phyloP scores from a whole-genome alignment of 2,888 invertebrate genomes.

The Athalia rosae region DNA sequence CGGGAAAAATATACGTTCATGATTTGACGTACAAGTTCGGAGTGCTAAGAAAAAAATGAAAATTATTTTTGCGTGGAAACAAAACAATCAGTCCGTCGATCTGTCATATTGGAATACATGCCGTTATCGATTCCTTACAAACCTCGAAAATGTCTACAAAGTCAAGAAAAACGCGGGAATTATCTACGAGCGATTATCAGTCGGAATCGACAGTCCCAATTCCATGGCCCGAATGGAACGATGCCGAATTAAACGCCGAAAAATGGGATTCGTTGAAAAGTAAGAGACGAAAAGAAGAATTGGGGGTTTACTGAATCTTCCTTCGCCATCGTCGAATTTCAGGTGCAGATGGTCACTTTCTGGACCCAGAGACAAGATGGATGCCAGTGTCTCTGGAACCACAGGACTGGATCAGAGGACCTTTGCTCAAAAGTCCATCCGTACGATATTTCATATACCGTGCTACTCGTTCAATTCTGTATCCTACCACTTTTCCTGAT shows the following conservation, averaged over 20 bases:
- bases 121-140: not conserved
- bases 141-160: slow-evolving; percentile 29
- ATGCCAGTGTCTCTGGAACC: slow-evolving; percentile 57
- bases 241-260: slow-evolving; percentile 58
- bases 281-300: slow-evolving; percentile 31
- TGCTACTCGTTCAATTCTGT: too few species aligned
- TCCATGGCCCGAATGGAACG: slow-evolving; percentile 61
- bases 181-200: not conserved
- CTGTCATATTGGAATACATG: not conserved
- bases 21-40: slow-evolving; percentile 74
- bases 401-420: slow-evolving; percentile 58
- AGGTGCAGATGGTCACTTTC: slow-evolving; percentile 53
- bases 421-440: slow-evolving; percentile 51
- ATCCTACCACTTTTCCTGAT: not conserved
- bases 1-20: slow-evolving; percentile 72
- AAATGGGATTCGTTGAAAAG: slow-evolving; percentile 60
- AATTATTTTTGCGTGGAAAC: not conserved
- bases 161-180: slow-evolving; percentile 26
- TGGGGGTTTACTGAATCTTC: too few species aligned
- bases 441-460: slow-evolving; percentile 42
- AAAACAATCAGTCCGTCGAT: not conserved
- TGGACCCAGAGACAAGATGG: slow-evolving; percentile 52
- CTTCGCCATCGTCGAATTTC: not conserved
- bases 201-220: not conserved
- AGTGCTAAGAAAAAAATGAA: slow-evolving; percentile 37